Base-by-base conservation (phyloP, 2,113 vertebrate genomes). In the Ptyas mucosa region DNA sequence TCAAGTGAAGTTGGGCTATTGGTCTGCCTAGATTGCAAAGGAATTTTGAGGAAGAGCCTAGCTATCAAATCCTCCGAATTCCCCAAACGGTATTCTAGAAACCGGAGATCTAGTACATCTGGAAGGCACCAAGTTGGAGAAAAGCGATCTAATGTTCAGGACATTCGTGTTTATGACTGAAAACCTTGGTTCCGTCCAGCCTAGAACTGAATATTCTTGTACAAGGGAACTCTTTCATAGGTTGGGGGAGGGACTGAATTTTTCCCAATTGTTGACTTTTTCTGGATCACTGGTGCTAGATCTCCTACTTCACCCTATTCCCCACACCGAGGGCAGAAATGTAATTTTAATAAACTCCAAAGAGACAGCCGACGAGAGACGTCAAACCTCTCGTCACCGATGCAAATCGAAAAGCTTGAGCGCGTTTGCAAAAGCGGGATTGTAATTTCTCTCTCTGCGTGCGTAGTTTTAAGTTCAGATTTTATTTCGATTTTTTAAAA, bases 141-240 rank as follows among this genome's bases (percentile, higher is more conserved):
- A 81, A 21, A 34, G 34, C 18, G 1, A 20, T 81, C 34, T 39
- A 20, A 39, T 20, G 18, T 69, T 69, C 29, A 69, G 64, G 29
- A n/a, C 64, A 1, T 29, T 69, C 5, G 5, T 75, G 20, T 34
- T 8, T 39, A 75, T 20, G 69, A 39, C 69, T 8, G n/a, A 75
- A 75, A 39, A 75, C 14, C 1, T 75, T 0, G 0, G 0, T 75
- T 75, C n/a, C 8, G 8, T 12, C 43, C 15, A 49, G 4, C 85
- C 21, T 43, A 12, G 29, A n/a, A 15, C 11, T 69, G 3, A 34
- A 34, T 34, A 34, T 34, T 18, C n/a, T 34, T 69, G 12, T 2
- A 7, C 29, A 34, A 34, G 12, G 29, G 12, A 34, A 29, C 14
- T 0, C 5, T 34, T 69, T 14, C 26, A 18, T 1, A n/a, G 10